Evolutionary conservation across 2,113 vertebrate genomes (phyloP).

Genomic region (Aegotheles bennettii): DNA sequence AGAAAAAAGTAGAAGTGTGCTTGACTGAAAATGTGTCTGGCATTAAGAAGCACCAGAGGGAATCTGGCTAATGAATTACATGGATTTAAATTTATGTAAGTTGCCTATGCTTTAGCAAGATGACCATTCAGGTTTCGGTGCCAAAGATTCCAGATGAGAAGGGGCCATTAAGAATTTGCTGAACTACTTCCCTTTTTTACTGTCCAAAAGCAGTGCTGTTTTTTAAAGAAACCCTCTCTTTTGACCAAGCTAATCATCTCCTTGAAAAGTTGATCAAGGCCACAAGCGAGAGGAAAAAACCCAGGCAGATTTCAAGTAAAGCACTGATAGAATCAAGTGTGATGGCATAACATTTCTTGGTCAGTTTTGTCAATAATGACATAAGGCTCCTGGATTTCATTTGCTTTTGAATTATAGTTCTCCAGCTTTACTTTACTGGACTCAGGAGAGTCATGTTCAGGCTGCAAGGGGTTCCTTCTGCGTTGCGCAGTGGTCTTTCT

Average conservation of each 20-base stretch:
- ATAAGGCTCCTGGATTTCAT: slow-evolving; percentile 49
- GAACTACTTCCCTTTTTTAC: background rate
- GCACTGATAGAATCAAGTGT: background rate
- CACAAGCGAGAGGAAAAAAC: background rate
- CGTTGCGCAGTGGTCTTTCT: background rate
- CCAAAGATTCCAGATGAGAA: background rate
- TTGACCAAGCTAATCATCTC: background rate
- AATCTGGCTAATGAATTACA: background rate
- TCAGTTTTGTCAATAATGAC: slow-evolving; percentile 40
- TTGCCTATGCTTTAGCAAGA: background rate
- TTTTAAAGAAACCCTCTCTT: background rate
- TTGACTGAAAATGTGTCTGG: background rate
- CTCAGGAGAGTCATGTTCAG: background rate
- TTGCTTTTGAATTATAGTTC: background rate
- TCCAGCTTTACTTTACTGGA: background rate
- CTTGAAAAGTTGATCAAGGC: background rate
- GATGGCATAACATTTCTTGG: background rate
- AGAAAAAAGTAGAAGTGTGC: background rate
- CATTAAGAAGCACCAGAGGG: background rate
- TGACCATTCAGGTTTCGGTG: background rate
- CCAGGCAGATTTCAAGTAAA: background rate
- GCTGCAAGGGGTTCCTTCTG: background rate
- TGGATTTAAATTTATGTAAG: background rate
- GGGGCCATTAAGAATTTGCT: background rate
- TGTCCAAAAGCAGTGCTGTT: background rate